Base-by-base conservation (phyloP, 2,888 invertebrate species). In the Scaeva pyrastri region DNA sequence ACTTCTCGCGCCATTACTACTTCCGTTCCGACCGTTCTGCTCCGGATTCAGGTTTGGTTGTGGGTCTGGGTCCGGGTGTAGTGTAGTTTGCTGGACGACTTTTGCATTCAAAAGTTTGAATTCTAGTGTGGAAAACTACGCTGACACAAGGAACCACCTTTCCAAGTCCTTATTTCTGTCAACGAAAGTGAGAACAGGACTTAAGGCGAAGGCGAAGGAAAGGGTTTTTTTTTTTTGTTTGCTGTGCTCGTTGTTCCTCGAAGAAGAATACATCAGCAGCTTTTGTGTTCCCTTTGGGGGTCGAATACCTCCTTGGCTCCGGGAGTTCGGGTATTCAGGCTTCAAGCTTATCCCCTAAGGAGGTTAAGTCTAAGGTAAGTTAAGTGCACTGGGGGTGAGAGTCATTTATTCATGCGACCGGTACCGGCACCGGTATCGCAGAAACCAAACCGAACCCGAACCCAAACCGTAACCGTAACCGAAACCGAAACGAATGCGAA, bases 331-430 rank as follows among this genome's bases (percentile, higher is more conserved):
- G 31, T 8, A 7, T 31, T 31, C 8, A 8, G 31, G 56, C 80
- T 52, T 62, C 76, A 56, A 68, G 68, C 76, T 74, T 60, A 70
- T 77, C 8, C 85, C 86, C 86, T 60, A 16, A 19, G 74, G 82
- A 82, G 73, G 43, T 72, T 74, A 81, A 86, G 86, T 78, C 86
- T 82, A 74, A 86, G 82, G 82, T 86, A 86, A 86, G 82, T 77
- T 86, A 86, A 86, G 86, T 86, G 86, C 77, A 74, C 66, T 82
- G 86, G 86, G 74, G 86, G 86, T 82, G 82, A 78, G 82, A 82
- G 82, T 86, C 77, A 82, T 82, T 86, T 86, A 82, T 86, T 86
- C 82, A 82, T 77, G 82, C 74, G 71, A 66, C 68, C 36, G n/a
- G n/a, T n/a, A n/a, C n/a, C 71, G 77, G 26, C 41, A 26, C 43